Evolutionary conservation across 2,888 invertebrate species (phyloP).

Genomic region (Serrognathus titanus): DNA sequence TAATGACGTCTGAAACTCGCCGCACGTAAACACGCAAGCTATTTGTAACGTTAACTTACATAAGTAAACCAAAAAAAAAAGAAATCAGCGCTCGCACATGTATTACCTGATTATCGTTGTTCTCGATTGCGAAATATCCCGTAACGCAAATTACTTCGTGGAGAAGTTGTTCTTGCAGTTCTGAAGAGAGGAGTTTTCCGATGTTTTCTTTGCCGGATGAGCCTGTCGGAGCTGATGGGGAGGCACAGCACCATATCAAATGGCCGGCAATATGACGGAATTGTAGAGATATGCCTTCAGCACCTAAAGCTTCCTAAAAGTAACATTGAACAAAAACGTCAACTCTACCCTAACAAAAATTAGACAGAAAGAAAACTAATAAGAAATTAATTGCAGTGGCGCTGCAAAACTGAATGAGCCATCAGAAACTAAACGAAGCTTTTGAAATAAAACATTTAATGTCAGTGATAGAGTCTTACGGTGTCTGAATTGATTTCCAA

Average conservation of each 20-base stretch:
- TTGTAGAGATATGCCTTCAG: constrained; percentile 82
- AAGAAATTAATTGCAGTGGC: too few relatives aligned
- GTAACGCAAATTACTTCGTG: constrained; percentile 76
- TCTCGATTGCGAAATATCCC: constrained; percentile 79
- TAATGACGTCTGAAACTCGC: neutral
- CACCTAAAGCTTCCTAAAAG: constrained; percentile 66
- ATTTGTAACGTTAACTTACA: too few relatives aligned
- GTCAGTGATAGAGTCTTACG: too few relatives aligned
- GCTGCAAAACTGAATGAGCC: too few relatives aligned
- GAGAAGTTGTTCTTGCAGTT: constrained; percentile 63
- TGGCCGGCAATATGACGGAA: constrained; percentile 83
- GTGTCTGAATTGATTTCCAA: too few relatives aligned
- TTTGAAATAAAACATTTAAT: too few relatives aligned
- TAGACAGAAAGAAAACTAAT: too few relatives aligned
- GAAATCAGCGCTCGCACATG: too few relatives aligned
- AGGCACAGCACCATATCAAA: constrained; percentile 65
- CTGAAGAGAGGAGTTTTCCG: constrained; percentile 46
- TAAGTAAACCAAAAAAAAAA: too few relatives aligned
- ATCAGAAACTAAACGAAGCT: too few relatives aligned
- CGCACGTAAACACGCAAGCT: neutral
- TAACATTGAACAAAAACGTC: constrained; percentile 28
- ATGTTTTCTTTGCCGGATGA: constrained; percentile 47
- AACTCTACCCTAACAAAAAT: too few relatives aligned
- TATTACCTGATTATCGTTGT: constrained; percentile 71
- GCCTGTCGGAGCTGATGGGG: constrained; percentile 39